Base-by-base conservation (phyloP, 2,113 vertebrate genomes). In the Saccopteryx bilineata region DNA sequence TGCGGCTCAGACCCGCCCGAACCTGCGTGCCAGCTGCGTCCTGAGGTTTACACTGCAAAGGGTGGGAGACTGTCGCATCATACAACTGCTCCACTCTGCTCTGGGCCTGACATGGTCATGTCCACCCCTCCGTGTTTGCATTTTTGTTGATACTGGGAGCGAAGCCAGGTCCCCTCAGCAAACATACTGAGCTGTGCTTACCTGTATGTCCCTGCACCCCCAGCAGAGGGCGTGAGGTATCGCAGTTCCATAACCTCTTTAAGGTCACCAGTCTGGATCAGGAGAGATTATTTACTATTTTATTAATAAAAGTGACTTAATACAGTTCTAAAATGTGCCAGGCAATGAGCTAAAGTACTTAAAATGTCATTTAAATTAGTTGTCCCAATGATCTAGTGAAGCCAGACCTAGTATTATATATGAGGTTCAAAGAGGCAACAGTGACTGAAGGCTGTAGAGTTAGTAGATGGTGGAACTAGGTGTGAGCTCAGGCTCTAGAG, bases 241-340 rank as follows among this genome's bases (percentile, higher is more conserved):
- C 23, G n/a, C 74, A 26, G 10, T 81, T 61, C 13, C 39, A 52
- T 33, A 19, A n/a, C 26, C 14, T 65, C n/a, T 48, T 87, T 26
- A 65, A 75, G 5, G 28, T 56, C 71, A 66, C 63, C 65, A 60
- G 15, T 48, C 48, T 52, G 65, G 24, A 18, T 63, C 31, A 39
- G 69, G 60, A 91, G 58, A 50, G 7, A 61, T 83, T 83, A 56
- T 66, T 63, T 84, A 94, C 52, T 66, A 19, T 68, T 85, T 97
- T n/a, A 19, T 28, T 85, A 50, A 58, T 28, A 78, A 84, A 4
- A 61, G 2, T 8, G 75, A 23, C 61, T 90, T 83, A 31, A 80
- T 71, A 50, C 26, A 31, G 52, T 82, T 31, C 2, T 54, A 63
- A 82, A 92, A 28, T 52, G 17, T 58, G 9, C 39, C 23, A 86